These are phyloP conservation scores for Brenthis hecate DNA, from an alignment of 2,888 invertebrate species.

Conservation along the genomic window DNA sequence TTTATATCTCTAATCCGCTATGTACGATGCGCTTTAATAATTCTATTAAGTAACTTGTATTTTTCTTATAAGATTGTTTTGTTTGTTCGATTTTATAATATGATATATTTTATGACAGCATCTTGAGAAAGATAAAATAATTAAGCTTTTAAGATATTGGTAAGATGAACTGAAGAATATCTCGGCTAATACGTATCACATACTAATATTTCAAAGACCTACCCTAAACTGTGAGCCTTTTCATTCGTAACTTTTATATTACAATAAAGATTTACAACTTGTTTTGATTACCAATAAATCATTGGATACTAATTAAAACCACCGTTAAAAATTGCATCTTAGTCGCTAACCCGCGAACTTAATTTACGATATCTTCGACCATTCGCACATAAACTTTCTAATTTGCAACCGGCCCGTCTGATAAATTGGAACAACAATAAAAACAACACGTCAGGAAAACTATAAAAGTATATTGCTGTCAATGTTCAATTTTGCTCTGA, in stretches of 20 bases:
- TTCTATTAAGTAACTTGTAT: background rate
- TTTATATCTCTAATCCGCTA: no score
- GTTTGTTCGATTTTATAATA: no score
- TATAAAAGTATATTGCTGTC: conserved; percentile 75
- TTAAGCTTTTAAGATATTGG: conserved; percentile 28
- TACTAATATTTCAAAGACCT: conserved; percentile 5
- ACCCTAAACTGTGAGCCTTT: conserved; percentile 3
- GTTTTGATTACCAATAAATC: conserved; percentile 73
- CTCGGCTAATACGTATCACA: conserved; percentile 6
- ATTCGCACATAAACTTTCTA: conserved; percentile 77
- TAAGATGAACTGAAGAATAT: background rate
- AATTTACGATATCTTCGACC: conserved; percentile 75
- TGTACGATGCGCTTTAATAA: background rate
- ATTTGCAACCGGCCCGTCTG: conserved; percentile 64
- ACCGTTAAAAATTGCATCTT: conserved; percentile 60
- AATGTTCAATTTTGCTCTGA: conserved; percentile 67
- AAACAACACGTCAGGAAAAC: conserved; percentile 72
- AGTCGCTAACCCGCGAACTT: conserved; percentile 68
- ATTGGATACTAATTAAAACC: conserved; percentile 73
- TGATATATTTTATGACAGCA: no score
- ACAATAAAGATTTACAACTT: conserved; percentile 58
- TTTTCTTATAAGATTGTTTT: no score
- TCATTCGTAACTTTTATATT: conserved; percentile 41
- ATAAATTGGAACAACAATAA: conserved; percentile 66
- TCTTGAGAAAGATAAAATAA: no score